A percentile compares a stretch with the other conserved stretches of the same genome.
These are phyloP conservation scores for Cabera pusaria DNA, from an alignment of 2,888 invertebrate species.

Conservation along the genomic window DNA sequence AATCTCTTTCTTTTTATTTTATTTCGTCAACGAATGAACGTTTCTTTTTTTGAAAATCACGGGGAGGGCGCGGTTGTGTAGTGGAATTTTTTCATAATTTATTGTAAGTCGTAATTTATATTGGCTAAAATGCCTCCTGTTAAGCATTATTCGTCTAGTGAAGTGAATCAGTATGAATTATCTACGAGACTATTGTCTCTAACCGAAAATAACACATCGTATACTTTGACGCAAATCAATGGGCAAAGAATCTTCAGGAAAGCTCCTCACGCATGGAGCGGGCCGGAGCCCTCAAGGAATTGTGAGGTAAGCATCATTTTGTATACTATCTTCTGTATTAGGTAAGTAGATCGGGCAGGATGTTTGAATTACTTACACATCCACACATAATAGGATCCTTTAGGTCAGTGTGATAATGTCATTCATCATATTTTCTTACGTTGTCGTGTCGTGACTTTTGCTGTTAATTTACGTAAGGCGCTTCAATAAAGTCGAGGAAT, in stretches of 20 bases:
- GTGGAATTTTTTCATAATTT: slow-evolving; percentile 57
- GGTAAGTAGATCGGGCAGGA: too few species aligned
- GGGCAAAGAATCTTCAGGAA: slow-evolving; percentile 87
- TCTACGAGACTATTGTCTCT: slow-evolving; percentile 76
- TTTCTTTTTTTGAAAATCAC: slow-evolving; percentile 60
- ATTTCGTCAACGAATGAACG: too few species aligned
- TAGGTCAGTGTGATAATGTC: too few species aligned
- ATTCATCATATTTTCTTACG: too few species aligned
- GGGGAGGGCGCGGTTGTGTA: slow-evolving; percentile 44
- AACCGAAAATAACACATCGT: slow-evolving; percentile 77
- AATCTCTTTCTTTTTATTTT: slow-evolving; percentile 47
- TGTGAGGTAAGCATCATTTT: slow-evolving; percentile 81
- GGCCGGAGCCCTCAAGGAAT: slow-evolving; percentile 82
- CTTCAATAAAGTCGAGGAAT: too few species aligned
- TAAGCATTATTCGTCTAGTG: slow-evolving; percentile 77
- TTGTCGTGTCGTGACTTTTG: too few species aligned
- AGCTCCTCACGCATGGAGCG: slow-evolving; percentile 81
- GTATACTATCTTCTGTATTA: too few species aligned
- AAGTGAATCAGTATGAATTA: slow-evolving; percentile 81
- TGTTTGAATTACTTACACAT: too few species aligned
- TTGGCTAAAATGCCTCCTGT: slow-evolving; percentile 72
- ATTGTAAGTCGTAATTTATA: slow-evolving; percentile 70
- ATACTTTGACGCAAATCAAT: slow-evolving; percentile 85
- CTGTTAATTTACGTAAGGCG: too few species aligned
- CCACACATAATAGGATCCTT: too few species aligned